Evolutionary conservation across 1,140 invertebrate genomes (phyloP), one percentile per base, ranked within the genome.

Genomic region (Drosophila mayri): DNA sequence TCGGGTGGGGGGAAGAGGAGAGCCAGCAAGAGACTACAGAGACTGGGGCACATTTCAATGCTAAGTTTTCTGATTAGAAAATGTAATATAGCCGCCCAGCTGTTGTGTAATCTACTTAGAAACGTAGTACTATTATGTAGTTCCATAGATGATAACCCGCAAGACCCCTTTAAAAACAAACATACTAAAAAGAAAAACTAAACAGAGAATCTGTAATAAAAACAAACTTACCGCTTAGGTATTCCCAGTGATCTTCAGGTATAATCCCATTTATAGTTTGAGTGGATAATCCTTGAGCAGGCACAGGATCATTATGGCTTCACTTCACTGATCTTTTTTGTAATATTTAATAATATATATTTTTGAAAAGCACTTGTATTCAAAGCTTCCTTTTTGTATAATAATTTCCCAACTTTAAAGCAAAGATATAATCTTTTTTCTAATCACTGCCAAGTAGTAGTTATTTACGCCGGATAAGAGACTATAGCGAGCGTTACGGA

Each of bases 191-290:
- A 11, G 32, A 12, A 5, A 12, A 41, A 4, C 38, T 7, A 35
- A 2, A 41, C 8, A 14, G n/a, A 2, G 1, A 12, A 32, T 50
- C 6, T 50, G 1, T 7, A 20, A 12, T 14, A 25, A 1, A 11
- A 38, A 18, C 4, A 9, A 9, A 47, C 62, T 78, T 84, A 84
- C 84, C 73, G 64, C 47, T 84, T 78, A 61, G 68, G 52, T 71
- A 71, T 75, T 74, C 59, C 68, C 54, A 74, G 16, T 52, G 22
- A 28, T 71, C 9, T 47, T 67, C 11, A 62, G 43, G 35, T 63
- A 57, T 77, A 77, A 72, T 80, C 62, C 67, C 85, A 84, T 87
- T 75, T 84, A 87, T 52, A 43, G 47, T n/a, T 59, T 35, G 12
- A 14, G 7, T 1, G 4, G 52, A 10, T 64, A 60, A 73, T 88